These are phyloP conservation scores for Dinoponera quadriceps DNA, from an alignment of 1,140 invertebrate genomes.

Conservation along the genomic window DNA sequence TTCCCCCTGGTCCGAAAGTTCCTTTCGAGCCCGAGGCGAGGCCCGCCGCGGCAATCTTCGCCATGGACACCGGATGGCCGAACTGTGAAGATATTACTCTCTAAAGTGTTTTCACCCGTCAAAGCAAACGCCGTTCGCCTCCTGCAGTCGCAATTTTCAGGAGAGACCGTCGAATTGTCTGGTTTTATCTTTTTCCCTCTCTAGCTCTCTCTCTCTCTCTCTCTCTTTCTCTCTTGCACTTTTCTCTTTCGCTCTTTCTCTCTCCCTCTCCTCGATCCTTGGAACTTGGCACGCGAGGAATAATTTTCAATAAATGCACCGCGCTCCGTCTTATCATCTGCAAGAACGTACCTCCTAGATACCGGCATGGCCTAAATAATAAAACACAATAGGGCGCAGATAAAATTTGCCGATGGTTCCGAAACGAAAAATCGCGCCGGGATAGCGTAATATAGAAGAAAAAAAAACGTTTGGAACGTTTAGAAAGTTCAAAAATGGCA, in stretches of 20 bases:
- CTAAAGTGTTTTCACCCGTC: conserved; percentile 62
- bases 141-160: conserved; percentile 50
- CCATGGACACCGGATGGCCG: conserved; percentile 5
- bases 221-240: too few species aligned
- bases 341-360: conserved; percentile 30
- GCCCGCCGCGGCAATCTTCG: conserved; percentile 10
- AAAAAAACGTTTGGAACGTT: too few species aligned
- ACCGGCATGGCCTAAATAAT: not conserved
- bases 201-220: too few species aligned
- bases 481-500: too few species aligned
- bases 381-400: not conserved
- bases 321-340: conserved; percentile 39
- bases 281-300: conserved; percentile 66
- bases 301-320: conserved; percentile 73
- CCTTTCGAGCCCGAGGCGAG: not conserved
- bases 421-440: too few species aligned
- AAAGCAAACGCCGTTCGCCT: conserved; percentile 52
- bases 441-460: too few species aligned
- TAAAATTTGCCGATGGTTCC: too few species aligned
- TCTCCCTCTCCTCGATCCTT: not conserved
- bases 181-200: conserved; percentile 35
- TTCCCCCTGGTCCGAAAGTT: not conserved
- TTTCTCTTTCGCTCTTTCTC: not conserved
- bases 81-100: conserved; percentile 51
- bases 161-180: not conserved